Base-by-base conservation (phyloP, 2,888 invertebrate species). In the Rhabditoides inermis region DNA sequence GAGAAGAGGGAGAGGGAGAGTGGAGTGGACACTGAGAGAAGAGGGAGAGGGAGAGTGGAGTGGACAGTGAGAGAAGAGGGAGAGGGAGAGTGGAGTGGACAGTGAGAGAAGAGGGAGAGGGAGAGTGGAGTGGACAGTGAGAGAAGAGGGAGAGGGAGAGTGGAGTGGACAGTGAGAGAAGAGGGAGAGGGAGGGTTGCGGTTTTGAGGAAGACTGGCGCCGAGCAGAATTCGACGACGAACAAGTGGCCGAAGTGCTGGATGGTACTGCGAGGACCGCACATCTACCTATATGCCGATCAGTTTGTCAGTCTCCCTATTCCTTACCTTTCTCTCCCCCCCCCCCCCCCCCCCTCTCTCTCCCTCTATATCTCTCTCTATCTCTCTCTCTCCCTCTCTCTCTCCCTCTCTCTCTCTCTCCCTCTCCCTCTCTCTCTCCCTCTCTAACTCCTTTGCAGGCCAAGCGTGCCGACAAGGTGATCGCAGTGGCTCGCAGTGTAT, bases 221-320 rank as follows among this genome's bases (percentile, higher is more conserved):
- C 4, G 67, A 68, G 47, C 46, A 61, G 23, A 49, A 54, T 20
- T 25, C 48, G 42, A 26, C 36, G 26, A 68, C 65, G 18, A 68
- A 68, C 45, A 68, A 70, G 46, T 73, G 71, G 73, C 62, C 68
- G 2, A 70, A 72, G 51, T 62, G 65, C 28, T 73, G 73, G 73
- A 61, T 69, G 59, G 56, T 62, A 28, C 53, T 73, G 12, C 57
- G 54, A 35, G 64, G 61, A 18, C 58, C 61, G 6, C 58, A 64
- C 45, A 51, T 73, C 27, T 56, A 64, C 22, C 42, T 69, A 15
- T 67, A 59, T 39, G 49, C 60, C 12, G 69, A 72, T 56, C 69
- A 73, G 56, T 58, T 59, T 60, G 63, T 65, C 23, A 54, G 60
- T 55, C 37, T 42, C 20, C n/a, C n/a, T n/a, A n/a, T n/a, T n/a